phyloP scores from a whole-genome alignment of 2,113 vertebrate species.

The Desmodus rotundus region DNA sequence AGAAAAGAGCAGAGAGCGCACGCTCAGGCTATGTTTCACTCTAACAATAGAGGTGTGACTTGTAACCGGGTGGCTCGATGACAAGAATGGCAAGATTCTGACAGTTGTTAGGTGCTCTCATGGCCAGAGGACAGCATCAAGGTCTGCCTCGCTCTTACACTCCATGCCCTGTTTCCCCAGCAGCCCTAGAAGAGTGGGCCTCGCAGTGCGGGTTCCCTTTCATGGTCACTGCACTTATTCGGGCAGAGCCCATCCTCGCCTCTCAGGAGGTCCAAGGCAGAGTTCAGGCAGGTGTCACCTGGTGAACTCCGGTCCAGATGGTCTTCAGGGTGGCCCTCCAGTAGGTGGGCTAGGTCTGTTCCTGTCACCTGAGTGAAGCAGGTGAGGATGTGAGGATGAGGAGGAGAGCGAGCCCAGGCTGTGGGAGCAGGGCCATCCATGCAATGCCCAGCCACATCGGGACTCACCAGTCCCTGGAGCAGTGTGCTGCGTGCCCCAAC shows the following conservation, averaged over 20 bases:
- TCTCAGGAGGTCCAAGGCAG: slow-evolving; percentile 91
- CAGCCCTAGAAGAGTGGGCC: neutral
- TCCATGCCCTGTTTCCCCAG: neutral
- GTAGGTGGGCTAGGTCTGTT: slow-evolving; percentile 84
- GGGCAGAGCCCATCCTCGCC: slow-evolving; percentile 93
- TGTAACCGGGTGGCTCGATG: neutral
- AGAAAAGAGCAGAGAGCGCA: neutral
- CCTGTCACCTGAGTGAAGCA: neutral
- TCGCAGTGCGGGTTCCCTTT: neutral
- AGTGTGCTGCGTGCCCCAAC: neutral
- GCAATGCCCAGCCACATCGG: neutral
- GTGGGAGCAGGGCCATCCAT: slow-evolving; percentile 26
- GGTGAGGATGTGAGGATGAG: neutral
- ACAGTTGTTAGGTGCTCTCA: neutral
- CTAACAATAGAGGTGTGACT: neutral
- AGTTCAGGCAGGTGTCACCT: slow-evolving; percentile 93
- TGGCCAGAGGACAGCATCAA: neutral
- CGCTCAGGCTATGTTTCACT: neutral
- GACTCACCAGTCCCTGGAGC: neutral
- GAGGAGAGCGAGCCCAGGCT: neutral
- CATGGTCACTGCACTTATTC: slow-evolving; percentile 90
- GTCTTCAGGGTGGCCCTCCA: slow-evolving; percentile 94
- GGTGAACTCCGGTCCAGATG: slow-evolving; percentile 92
- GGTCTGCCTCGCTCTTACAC: neutral
- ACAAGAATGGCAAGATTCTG: neutral